Evolutionary conservation across 2,113 vertebrate species (phyloP).

Genomic region (Gambusia affinis): DNA sequence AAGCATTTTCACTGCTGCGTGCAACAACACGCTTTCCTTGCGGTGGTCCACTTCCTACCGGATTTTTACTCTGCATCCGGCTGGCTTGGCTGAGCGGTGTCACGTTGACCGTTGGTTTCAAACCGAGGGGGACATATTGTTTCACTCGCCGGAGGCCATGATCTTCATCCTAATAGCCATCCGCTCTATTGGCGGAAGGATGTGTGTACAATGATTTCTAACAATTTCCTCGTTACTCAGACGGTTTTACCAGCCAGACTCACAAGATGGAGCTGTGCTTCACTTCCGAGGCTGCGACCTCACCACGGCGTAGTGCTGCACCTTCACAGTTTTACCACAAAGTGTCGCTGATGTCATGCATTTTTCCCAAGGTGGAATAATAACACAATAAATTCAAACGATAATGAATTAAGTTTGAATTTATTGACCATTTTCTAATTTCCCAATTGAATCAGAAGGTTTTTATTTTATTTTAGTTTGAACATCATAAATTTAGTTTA

Average conservation of each 20-base stretch:
- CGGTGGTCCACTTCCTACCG: neutral
- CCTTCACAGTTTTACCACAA: neutral
- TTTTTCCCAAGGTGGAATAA: too few relatives aligned
- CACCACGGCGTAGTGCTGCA: conserved; percentile 16
- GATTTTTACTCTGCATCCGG: neutral
- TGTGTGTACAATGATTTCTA: conserved; percentile 3
- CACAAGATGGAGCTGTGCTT: conserved; percentile 70
- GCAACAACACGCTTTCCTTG: neutral
- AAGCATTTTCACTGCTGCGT: conserved; percentile 6
- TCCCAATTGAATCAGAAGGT: too few relatives aligned
- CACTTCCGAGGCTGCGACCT: conserved; percentile 28
- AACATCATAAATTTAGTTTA: too few relatives aligned
- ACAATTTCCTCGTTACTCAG: conserved; percentile 30
- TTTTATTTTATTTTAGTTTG: too few relatives aligned
- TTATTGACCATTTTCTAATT: too few relatives aligned
- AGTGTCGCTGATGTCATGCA: conserved; percentile 22
- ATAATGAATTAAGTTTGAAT: too few relatives aligned
- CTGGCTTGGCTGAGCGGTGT: neutral
- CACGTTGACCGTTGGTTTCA: conserved; percentile 3
- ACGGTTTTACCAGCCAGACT: conserved; percentile 68
- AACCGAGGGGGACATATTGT: neutral
- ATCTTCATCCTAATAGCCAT: too few relatives aligned
- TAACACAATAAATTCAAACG: too few relatives aligned
- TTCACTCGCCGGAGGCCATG: too few relatives aligned
- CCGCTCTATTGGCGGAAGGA: too few relatives aligned